Conservation (phyloP, 2,113 vertebrate species). For the Hyla sarda region DNA sequence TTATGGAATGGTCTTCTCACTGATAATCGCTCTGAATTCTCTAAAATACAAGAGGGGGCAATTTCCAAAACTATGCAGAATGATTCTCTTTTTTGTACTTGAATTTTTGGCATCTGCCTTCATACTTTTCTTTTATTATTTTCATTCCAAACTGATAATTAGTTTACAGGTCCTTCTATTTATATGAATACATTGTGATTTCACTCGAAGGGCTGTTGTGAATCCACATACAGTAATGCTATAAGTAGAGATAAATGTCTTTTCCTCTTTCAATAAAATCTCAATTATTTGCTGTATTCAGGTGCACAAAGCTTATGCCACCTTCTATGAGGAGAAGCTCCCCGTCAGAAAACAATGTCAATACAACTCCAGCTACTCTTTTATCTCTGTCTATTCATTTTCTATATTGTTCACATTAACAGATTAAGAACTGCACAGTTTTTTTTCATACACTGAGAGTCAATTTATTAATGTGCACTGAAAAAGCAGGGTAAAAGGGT, state of each 20-base stretch:
- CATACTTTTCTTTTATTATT: not conserved
- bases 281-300: conserved; percentile 18
- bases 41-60: conserved; percentile 19
- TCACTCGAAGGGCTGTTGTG: not conserved
- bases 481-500: no score
- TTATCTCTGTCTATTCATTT: not conserved
- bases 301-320: not conserved
- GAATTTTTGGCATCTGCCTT: conserved; percentile 21
- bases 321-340: not conserved
- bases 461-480: not conserved
- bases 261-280: not conserved
- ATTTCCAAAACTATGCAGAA: conserved; percentile 23
- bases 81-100: conserved; percentile 11
- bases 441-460: not conserved
- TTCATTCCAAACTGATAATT: conserved; percentile 1
- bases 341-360: not conserved
- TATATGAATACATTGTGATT: conserved; percentile 37
- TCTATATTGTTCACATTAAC: not conserved
- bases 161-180: conserved; percentile 31
- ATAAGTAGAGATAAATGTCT: not conserved
- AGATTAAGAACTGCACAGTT: not conserved
- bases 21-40: conserved; percentile 29
- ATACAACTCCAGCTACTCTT: not conserved
- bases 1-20: conserved; percentile 47
- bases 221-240: not conserved